Percentiles rank a stretch among this genome's conserved stretches.
phyloP scores from a whole-genome alignment of 2,888 invertebrate species.

The Anthophora plumipes region DNA sequence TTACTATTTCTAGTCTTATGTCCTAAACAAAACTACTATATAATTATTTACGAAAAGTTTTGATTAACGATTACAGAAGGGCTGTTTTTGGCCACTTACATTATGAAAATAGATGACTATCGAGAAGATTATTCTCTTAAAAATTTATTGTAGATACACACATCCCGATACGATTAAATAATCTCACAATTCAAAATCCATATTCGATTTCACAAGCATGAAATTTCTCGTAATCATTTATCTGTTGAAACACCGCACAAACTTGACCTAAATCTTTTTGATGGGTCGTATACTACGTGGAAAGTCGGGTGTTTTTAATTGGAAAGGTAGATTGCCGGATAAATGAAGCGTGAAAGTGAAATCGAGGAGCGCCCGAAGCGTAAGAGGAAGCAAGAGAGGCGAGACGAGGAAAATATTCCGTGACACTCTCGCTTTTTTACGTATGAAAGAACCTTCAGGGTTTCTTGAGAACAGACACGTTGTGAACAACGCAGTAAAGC shows the following conservation, averaged over 20 bases:
- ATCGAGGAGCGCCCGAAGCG: constrained; percentile 53
- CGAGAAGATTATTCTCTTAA: background rate
- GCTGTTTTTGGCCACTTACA: too few relatives aligned
- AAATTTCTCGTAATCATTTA: constrained; percentile 3
- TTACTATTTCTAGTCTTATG: background rate
- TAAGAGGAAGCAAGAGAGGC: constrained; percentile 11
- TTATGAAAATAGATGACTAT: background rate
- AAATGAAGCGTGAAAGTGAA: constrained; percentile 73
- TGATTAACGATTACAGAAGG: too few relatives aligned
- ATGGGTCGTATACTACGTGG: constrained; percentile 11
- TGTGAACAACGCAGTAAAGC: constrained; percentile 56
- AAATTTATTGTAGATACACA: too few relatives aligned
- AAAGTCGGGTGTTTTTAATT: constrained; percentile 54
- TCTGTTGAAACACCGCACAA: background rate
- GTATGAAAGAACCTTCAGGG: constrained; percentile 41
- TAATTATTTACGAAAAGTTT: too few relatives aligned
- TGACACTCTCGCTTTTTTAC: constrained; percentile 70
- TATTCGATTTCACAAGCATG: background rate
- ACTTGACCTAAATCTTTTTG: constrained; percentile 43
- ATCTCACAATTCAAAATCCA: background rate
- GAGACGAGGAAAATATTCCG: constrained; percentile 30
- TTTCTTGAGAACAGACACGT: constrained; percentile 33
- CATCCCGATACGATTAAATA: background rate
- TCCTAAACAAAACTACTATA: too few relatives aligned
- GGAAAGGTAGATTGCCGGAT: constrained; percentile 52